Conservation (phyloP, 2,888 invertebrate species). For the Drosophila barbarae region DNA sequence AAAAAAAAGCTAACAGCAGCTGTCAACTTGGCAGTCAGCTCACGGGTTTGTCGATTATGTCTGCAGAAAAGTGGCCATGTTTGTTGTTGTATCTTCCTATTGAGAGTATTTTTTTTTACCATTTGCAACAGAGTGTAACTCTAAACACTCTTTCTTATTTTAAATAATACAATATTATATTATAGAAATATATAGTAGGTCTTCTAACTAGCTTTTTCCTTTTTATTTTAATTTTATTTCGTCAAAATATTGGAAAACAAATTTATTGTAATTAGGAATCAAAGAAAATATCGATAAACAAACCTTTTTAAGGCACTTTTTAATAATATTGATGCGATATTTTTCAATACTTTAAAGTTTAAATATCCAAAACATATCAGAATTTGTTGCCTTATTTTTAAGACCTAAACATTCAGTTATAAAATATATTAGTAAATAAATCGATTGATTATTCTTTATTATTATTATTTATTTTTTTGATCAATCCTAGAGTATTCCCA, state of each 20-base stretch:
- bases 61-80: conserved; percentile 27
- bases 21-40: conserved; percentile 21
- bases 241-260: background rate
- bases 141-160: no score
- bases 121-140: background rate
- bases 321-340: background rate
- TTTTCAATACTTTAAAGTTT: background rate
- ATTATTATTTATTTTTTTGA: background rate
- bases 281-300: no score
- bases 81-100: background rate
- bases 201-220: background rate
- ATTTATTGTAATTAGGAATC: no score
- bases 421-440: background rate
- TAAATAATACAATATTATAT: background rate
- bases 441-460: background rate
- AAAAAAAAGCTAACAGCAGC: conserved; percentile 1
- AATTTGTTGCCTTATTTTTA: background rate
- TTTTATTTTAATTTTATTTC: background rate
- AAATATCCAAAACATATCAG: background rate
- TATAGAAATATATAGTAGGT: background rate
- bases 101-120: conserved; percentile 4
- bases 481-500: conserved; percentile 10
- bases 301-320: background rate
- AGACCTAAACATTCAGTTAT: background rate
- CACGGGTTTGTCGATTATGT: conserved; percentile 20